phyloP scores from a whole-genome alignment of 1,140 invertebrate genomes.

The Zaprionus taronus region DNA sequence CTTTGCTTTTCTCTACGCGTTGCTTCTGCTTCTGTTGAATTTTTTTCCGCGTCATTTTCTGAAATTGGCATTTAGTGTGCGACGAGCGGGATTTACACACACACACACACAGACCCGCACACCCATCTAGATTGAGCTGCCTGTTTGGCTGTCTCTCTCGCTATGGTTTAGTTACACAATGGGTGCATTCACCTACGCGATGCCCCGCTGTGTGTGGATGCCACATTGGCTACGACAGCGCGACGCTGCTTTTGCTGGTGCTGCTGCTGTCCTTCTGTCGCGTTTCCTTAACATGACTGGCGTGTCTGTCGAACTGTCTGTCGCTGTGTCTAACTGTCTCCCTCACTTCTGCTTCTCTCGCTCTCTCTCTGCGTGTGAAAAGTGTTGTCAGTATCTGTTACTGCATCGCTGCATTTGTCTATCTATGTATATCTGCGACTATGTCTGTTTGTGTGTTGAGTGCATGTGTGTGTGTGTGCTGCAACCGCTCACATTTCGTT shows the following conservation, averaged over 20 bases:
- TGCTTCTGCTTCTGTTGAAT: slow-evolving; percentile 31
- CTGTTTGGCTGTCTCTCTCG: slow-evolving; percentile 68
- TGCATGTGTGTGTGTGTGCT: slow-evolving; percentile 21
- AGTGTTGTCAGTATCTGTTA: slow-evolving; percentile 81
- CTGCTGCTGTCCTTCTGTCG: slow-evolving; percentile 55
- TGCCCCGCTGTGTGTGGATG: slow-evolving; percentile 63
- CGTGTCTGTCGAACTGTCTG: slow-evolving; percentile 4
- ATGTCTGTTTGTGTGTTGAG: not conserved
- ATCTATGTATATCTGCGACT: slow-evolving; percentile 15
- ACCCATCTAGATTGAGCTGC: slow-evolving; percentile 52
- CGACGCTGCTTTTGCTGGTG: slow-evolving; percentile 39
- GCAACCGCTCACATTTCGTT: slow-evolving; percentile 72
- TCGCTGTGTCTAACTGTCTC: not conserved
- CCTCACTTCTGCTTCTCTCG: not conserved
- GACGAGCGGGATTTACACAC: slow-evolving; percentile 77
- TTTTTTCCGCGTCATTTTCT: slow-evolving; percentile 81
- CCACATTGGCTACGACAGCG: slow-evolving; percentile 33
- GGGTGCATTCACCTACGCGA: slow-evolving; percentile 83
- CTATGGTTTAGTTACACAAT: slow-evolving; percentile 79
- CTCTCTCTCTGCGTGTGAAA: slow-evolving; percentile 46
- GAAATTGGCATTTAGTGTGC: slow-evolving; percentile 82
- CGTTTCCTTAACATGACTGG: slow-evolving; percentile 63
- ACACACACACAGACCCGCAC: slow-evolving; percentile 31
- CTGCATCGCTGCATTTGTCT: slow-evolving; percentile 76
- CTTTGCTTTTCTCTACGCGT: slow-evolving; percentile 9